Percentiles rank a stretch among this genome's conserved stretches.
Evolutionary conservation across 2,888 invertebrate genomes (phyloP).

Genomic region (Epinotia brunnichana): DNA sequence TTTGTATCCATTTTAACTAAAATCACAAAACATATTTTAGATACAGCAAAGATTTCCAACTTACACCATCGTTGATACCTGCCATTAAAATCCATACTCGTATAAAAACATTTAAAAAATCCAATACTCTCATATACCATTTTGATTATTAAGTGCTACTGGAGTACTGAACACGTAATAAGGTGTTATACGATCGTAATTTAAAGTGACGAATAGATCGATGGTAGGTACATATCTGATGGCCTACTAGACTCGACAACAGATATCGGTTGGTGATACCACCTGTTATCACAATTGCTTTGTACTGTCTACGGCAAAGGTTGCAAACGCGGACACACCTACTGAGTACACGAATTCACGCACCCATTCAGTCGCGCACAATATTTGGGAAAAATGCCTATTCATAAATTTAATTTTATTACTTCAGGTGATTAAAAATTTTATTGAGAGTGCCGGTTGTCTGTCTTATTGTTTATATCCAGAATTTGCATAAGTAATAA

Average conservation of each 20-base stretch:
- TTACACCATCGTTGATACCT: too few relatives aligned
- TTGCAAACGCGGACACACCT: slow-evolving; percentile 13
- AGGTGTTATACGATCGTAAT: not conserved
- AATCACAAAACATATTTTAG: too few relatives aligned
- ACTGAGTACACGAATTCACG: slow-evolving; percentile 5
- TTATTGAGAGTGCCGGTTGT: not conserved
- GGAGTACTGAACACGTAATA: slow-evolving; percentile 2
- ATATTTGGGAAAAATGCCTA: not conserved
- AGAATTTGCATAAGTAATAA: not conserved
- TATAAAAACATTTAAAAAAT: too few relatives aligned
- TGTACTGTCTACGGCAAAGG: slow-evolving; percentile 3
- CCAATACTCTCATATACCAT: too few relatives aligned
- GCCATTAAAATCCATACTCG: too few relatives aligned
- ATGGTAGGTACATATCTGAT: slow-evolving; percentile 5
- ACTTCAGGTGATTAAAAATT: not conserved
- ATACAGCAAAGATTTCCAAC: too few relatives aligned
- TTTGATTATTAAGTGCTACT: not conserved
- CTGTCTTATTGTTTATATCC: slow-evolving; percentile 2
- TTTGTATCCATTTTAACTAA: too few relatives aligned
- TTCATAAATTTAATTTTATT: not conserved
- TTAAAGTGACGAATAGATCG: slow-evolving; percentile 8
- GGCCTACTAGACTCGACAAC: slow-evolving; percentile 17
- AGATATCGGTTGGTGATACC: slow-evolving; percentile 22
- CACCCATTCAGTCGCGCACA: slow-evolving; percentile 12
- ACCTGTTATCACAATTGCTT: slow-evolving; percentile 32